Conservation (phyloP, 2,888 invertebrate species). For the Lottia gigantea region DNA sequence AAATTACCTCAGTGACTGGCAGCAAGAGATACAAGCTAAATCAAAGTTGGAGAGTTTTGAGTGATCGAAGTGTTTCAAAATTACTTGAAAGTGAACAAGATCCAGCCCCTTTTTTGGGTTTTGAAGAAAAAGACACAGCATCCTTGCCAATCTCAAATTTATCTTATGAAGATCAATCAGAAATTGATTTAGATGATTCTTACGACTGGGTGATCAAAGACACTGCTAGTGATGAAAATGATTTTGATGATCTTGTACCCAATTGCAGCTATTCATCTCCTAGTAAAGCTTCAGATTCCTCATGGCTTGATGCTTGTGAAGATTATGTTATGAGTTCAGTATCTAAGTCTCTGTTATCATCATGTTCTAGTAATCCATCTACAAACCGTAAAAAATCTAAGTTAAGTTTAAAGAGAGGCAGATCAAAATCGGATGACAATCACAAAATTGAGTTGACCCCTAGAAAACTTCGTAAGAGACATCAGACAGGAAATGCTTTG, state of each 20-base stretch:
- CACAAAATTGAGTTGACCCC: not conserved
- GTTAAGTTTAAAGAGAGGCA: not conserved
- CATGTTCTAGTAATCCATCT: constrained; percentile 11
- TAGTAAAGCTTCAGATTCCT: constrained; percentile 46
- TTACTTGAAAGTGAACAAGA: constrained; percentile 41
- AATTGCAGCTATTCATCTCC: constrained; percentile 43
- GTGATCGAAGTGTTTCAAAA: constrained; percentile 41
- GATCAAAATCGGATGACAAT: not conserved
- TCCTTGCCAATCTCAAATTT: constrained; percentile 40
- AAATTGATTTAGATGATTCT: constrained; percentile 39
- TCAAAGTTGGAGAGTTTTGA: constrained; percentile 41
- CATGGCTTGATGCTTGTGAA: constrained; percentile 52
- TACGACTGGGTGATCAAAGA: constrained; percentile 43
- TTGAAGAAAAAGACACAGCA: constrained; percentile 30
- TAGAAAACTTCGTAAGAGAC: not conserved
- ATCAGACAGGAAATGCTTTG: not conserved
- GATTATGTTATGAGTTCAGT: constrained; percentile 39
- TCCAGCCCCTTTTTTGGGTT: constrained; percentile 40
- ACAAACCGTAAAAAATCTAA: not conserved
- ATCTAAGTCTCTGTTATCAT: constrained; percentile 11
- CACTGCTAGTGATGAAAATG: constrained; percentile 19
- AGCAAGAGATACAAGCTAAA: constrained; percentile 39
- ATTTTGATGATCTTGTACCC: constrained; percentile 15
- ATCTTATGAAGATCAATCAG: constrained; percentile 42
- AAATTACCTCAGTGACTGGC: no score